Conservation (phyloP, 2,888 invertebrate genomes). For the Plagodis dolabraria region DNA sequence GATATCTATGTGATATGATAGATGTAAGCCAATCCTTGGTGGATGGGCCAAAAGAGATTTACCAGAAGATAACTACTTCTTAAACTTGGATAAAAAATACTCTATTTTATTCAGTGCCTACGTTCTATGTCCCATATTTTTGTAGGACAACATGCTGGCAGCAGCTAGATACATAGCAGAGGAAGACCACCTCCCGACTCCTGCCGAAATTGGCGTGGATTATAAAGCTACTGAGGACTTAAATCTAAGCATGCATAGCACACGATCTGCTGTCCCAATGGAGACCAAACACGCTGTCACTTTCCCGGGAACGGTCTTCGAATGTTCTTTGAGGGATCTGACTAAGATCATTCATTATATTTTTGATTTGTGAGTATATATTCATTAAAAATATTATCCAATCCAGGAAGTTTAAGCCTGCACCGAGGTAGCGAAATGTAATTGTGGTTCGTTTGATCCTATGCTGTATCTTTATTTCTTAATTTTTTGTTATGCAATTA, state of each 20-base stretch:
- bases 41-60: too few species aligned
- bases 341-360: conserved; percentile 76
- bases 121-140: conserved; percentile 4
- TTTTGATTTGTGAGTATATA: conserved; percentile 68
- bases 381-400: background rate
- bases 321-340: conserved; percentile 65
- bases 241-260: background rate
- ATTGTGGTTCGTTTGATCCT: too few species aligned
- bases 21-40: too few species aligned
- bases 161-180: conserved; percentile 60
- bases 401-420: background rate
- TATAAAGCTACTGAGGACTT: conserved; percentile 53
- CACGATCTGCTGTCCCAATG: background rate
- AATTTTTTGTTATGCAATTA: too few species aligned
- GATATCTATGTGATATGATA: too few species aligned
- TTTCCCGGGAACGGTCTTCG: conserved; percentile 54
- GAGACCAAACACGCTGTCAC: conserved; percentile 42
- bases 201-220: conserved; percentile 56
- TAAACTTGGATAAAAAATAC: background rate
- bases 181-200: conserved; percentile 54
- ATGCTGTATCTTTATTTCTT: too few species aligned
- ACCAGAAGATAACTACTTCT: too few species aligned
- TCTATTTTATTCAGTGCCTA: background rate
- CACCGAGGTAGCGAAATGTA: too few species aligned
- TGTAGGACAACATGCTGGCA: conserved; percentile 72